Base-by-base conservation (phyloP, 2,113 vertebrate genomes). In the Syngnathus typhle region DNA sequence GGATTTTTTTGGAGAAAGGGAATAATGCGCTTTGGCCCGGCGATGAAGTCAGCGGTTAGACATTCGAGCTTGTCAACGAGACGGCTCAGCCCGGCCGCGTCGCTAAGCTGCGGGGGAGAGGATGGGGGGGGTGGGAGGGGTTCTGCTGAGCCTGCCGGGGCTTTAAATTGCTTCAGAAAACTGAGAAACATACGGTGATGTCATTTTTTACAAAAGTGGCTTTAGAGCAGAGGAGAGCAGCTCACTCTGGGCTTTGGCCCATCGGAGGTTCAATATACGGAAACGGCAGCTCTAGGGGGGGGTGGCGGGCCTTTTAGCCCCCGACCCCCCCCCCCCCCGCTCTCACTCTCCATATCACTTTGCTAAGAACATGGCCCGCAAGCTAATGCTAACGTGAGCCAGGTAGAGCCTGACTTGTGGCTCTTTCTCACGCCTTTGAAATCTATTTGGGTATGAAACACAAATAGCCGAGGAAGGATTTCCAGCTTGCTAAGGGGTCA, bases 11-110 rank as follows among this genome's bases (percentile, higher is more conserved):
- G 82, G 37, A 46, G 55, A 71, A 65, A 51, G 56, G 72, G 69
- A 85, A 75, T 82, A 74, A 79, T 82, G 72, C 38, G 3, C 49
- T 72, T 77, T 75, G 71, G 55, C 64, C 61, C 60, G 64, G 73
- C 64, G 81, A 79, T 88, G 81, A 85, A 80, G 82, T 85, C 78
- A 82, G 54, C 61, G 68, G 69, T 80, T 52, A 85, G 81, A 77
- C 68, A 65, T 66, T 73, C 70, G 32, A 46, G 75, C 67, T 82
- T 71, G 79, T 72, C 74, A 78, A 72, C 71, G 12, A 47, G 61
- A 65, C 77, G 58, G 79, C 67, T 81, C 19, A 75, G 23, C 55
- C 27, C 7, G 47, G 62, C 18, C 63, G 52, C 13, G 18, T 63
- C 27, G 13, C n/a, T 60, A 51, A 74, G 76, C 72, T 70, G 65